These are phyloP conservation scores for Staurois parvus DNA, from an alignment of 2,797 vertebrate species.

Conservation along the genomic window DNA sequence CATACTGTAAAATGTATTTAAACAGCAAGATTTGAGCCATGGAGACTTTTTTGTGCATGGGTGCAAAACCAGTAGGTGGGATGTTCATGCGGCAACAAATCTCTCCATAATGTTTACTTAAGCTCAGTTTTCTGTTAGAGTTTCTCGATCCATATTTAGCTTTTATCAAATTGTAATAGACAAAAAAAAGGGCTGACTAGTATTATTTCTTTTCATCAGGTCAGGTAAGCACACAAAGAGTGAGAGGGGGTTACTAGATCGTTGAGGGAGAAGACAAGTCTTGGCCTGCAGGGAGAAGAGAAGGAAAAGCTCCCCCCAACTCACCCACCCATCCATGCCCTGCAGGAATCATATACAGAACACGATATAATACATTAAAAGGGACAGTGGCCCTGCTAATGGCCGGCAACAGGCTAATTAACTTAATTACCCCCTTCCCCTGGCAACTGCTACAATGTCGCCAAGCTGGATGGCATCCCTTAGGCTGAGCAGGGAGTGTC, in stretches of 20 bases:
- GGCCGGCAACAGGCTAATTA: slow-evolving; percentile 64
- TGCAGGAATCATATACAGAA: slow-evolving; percentile 50
- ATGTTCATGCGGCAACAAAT: background rate
- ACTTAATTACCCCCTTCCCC: slow-evolving; percentile 62
- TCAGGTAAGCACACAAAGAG: slow-evolving; percentile 46
- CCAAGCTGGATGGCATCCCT: slow-evolving; percentile 66
- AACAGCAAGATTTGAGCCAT: too few relatives aligned
- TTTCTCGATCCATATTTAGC: slow-evolving; percentile 10
- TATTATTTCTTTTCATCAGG: slow-evolving; percentile 40
- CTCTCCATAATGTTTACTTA: background rate
- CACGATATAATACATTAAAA: slow-evolving; percentile 62
- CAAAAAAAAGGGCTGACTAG: slow-evolving; percentile 13
- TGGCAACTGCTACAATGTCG: slow-evolving; percentile 62
- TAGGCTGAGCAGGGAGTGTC: slow-evolving; percentile 62
- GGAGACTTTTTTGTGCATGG: background rate
- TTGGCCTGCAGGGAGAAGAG: slow-evolving; percentile 35
- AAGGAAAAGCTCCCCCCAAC: slow-evolving; percentile 1
- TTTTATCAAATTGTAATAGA: slow-evolving; percentile 24
- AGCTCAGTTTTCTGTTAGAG: background rate
- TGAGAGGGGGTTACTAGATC: slow-evolving; percentile 25
- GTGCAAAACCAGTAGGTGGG: background rate
- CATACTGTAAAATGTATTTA: too few relatives aligned
- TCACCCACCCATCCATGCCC: slow-evolving; percentile 33
- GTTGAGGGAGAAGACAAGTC: slow-evolving; percentile 44
- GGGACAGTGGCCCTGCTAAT: slow-evolving; percentile 65